A percentile compares a stretch with the other conserved stretches of the same genome.
Evolutionary conservation across 1,140 invertebrate species (phyloP).

Genomic region (Heliothis virescens): DNA sequence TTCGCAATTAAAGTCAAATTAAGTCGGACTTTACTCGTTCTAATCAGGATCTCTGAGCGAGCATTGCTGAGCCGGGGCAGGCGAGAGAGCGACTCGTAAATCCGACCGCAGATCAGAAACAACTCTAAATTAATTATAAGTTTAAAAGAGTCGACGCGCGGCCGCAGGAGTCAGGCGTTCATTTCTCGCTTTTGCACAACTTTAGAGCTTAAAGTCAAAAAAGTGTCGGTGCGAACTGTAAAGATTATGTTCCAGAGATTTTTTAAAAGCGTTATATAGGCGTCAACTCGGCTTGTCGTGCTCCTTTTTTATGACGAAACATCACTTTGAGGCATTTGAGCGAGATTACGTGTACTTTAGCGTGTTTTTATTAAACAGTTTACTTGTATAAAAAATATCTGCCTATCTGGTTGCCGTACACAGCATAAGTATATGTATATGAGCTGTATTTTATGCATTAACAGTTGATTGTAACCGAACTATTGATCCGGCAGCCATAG

Average conservation of each 20-base stretch:
- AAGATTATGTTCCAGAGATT: slow-evolving; percentile 30
- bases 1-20: slow-evolving; percentile 44
- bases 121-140: slow-evolving; percentile 69
- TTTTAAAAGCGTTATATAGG: slow-evolving; percentile 30
- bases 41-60: slow-evolving; percentile 19
- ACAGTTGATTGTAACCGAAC: slow-evolving; percentile 12
- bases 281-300: slow-evolving; percentile 9
- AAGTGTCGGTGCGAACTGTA: slow-evolving; percentile 28
- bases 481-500: background rate
- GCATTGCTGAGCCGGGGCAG: slow-evolving; percentile 1
- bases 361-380: slow-evolving; percentile 14
- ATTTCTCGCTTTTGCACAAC: slow-evolving; percentile 51
- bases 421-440: background rate
- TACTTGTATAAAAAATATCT: background rate
- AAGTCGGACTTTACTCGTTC: slow-evolving; percentile 23
- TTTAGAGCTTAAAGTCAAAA: slow-evolving; percentile 55
- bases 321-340: slow-evolving; percentile 20
- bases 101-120: slow-evolving; percentile 55
- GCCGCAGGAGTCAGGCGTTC: slow-evolving; percentile 23
- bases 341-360: background rate
- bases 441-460: slow-evolving; percentile 16
- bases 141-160: slow-evolving; percentile 49
- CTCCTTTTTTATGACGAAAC: slow-evolving; percentile 30
- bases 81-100: slow-evolving; percentile 36
- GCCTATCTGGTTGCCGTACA: background rate